These are phyloP conservation scores for Montipora foliosa DNA, from an alignment of 64 coral and sea anemone species.

Conservation along the genomic window DNA sequence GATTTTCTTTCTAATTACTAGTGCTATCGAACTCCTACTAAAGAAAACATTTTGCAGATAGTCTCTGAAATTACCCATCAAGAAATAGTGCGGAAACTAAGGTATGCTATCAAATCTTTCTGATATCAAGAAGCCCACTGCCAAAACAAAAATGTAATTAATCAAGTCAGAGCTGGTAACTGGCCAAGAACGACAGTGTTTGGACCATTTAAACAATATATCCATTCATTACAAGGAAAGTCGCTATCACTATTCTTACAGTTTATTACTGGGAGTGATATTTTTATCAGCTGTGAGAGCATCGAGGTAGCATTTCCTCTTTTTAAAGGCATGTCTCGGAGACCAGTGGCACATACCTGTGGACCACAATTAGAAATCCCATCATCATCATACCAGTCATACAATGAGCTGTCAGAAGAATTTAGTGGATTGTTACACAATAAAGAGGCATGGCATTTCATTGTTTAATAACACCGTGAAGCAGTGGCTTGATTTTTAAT, in stretches of 20 bases:
- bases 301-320: constrained; percentile 73
- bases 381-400: constrained; percentile 78
- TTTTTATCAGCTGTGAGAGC: constrained; percentile 29
- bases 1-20: constrained; percentile 36
- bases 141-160: constrained; percentile 66
- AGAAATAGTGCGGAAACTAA: constrained; percentile 66
- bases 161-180: constrained; percentile 45
- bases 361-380: constrained; percentile 65
- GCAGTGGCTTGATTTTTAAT: too few species aligned
- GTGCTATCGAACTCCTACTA: constrained; percentile 26
- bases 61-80: constrained; percentile 58
- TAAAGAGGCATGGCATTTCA: constrained; percentile 73
- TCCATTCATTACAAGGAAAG: constrained; percentile 62
- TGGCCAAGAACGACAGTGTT: constrained; percentile 46
- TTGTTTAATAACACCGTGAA: background rate
- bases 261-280: constrained; percentile 84
- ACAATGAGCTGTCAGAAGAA: constrained; percentile 76
- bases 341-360: constrained; percentile 77
- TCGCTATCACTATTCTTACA: constrained; percentile 58
- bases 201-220: constrained; percentile 75
- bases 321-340: constrained; percentile 45
- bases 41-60: constrained; percentile 42
- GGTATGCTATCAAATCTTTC: constrained; percentile 69
- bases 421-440: constrained; percentile 70
- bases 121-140: constrained; percentile 72